Evolutionary conservation across 2,797 vertebrate species (phyloP), one percentile per base, ranked within the genome.

Genomic region (Gallinago nigripennis): DNA sequence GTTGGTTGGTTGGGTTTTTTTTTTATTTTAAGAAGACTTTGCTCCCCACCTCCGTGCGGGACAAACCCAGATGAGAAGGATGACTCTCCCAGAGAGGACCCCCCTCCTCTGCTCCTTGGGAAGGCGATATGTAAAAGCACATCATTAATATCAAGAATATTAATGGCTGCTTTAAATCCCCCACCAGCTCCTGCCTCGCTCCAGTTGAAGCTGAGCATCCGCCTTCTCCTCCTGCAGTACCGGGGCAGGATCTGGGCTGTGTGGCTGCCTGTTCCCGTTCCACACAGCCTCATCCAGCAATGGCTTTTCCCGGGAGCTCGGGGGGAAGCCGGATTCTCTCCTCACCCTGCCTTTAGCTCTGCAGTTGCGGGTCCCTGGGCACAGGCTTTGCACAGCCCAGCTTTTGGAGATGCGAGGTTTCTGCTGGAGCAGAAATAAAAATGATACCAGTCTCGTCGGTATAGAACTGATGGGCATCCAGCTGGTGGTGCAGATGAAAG

Each of bases 31-130:
- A 24, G 45, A 14, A 72, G 27, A 6, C 13, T 76, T 72, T 82
- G n/a, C 30, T 31, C n/a, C 30, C 12, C 19, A 9, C 16, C 15
- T 46, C 7, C 8, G 16, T 25, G 39, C 0, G 1, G 19, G 41
- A 27, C 31, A 25, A 11, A 4, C 12, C 18, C 0, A 0, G 7
- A 4, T 21, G 11, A 12, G 43, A 23, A 39, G 6, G 18, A 10
- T 23, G 51, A 2, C 56, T 35, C 31, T 54, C 6, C 31, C 51
- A 48, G 72, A 30, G 76, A 28, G 64, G 33, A 30, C 24, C 51
- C n/a, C 30, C 37, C 46, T 65, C 27, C 19, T 58, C 7, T 58
- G 12, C 17, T 11, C 13, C 17, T 37, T 28, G 19, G 16, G 33
- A 70, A 65, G 53, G 27, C 0, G 9, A 1, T 23, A 4, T 11